Conservation (phyloP, 2,797 vertebrate species). For the Psittacula echo region DNA sequence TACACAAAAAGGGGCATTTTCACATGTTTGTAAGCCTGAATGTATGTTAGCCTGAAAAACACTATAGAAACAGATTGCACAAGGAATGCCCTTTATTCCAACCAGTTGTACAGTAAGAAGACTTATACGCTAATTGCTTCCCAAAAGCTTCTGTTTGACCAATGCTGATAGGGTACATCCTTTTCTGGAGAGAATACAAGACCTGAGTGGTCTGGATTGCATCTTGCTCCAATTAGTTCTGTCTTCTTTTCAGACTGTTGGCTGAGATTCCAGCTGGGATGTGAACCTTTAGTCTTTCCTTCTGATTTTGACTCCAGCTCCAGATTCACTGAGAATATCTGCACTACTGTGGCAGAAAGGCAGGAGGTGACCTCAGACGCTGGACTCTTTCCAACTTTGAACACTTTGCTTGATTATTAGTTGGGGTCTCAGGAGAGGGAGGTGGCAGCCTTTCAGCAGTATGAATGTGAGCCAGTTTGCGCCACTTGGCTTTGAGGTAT, state of each 20-base stretch:
- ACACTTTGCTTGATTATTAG: conserved; percentile 14
- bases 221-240: background rate
- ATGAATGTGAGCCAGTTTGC: background rate
- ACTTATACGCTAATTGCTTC: background rate
- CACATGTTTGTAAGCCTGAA: background rate
- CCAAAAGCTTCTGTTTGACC: background rate
- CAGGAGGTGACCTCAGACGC: background rate
- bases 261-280: background rate
- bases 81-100: background rate
- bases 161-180: background rate
- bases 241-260: background rate
- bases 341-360: background rate
- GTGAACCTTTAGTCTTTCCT: background rate
- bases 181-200: background rate
- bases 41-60: background rate
- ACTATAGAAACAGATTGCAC: background rate
- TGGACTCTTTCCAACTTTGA: conserved; percentile 1
- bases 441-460: background rate
- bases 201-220: background rate
- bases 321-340: background rate
- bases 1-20: background rate
- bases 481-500: background rate
- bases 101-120: background rate
- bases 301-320: background rate
- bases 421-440: background rate